Base-by-base conservation (phyloP, 2,888 invertebrate species). In the Thecophora atra region DNA sequence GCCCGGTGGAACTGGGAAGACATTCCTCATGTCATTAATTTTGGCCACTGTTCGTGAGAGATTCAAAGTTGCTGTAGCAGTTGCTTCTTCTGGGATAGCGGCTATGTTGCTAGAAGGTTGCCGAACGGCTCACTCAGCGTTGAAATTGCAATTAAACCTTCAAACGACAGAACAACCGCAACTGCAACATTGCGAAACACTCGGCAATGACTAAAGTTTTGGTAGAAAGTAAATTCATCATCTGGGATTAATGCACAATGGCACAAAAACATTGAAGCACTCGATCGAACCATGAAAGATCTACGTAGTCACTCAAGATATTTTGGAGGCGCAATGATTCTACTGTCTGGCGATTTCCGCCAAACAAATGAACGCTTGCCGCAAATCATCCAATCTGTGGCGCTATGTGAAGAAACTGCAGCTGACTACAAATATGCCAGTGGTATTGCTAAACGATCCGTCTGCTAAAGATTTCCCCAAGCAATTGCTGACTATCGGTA, bases 341-440 rank as follows among this genome's bases (percentile, higher is more conserved):
- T 75, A 58, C 51, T 73, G 30, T 70, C 73, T n/a, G 74, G 74
- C 21, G 72, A 74, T 74, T 74, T 76, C 67, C 70, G 75, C 1
- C 73, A 76, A 56, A 73, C 72, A 68, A 71, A 13, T 74, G 37
- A 74, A 68, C 24, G 72, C 70, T 62, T 75, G 70, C 21, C 68
- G 71, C 37, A 72, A 73, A 30, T 68, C 73, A 52, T 73, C 73
- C 19, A 17, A 15, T 70, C 68, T 74, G 68, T 72, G 70, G 70
- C 30, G 52, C n/a, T 19, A 54, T n/a, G 72, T 72, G 15, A 37
- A 74, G 58, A 74, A 19, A 58, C 58, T 58, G 26, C 24, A 58
- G 4, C 26, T 58, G 24, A 58, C 24, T 52, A 52, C 66, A 28
- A 66, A 28, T 17, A 52, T 66, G 52, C 51, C 52, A 51, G 52